Base-by-base conservation (phyloP, 2,113 vertebrate genomes). In the Zapus hudsonius region DNA sequence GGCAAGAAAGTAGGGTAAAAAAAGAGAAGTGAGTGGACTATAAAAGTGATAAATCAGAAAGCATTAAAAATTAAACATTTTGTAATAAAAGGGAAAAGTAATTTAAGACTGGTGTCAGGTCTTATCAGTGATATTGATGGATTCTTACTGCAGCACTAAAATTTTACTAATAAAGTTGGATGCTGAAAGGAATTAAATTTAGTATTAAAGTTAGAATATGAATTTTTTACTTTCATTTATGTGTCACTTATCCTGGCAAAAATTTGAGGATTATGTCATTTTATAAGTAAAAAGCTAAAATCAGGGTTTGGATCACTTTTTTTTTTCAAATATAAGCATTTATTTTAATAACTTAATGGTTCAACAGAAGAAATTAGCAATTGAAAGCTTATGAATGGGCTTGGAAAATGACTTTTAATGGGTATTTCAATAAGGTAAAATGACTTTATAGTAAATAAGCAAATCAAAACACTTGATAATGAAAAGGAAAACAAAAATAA, bases 251-350 rank as follows among this genome's bases (percentile, higher is more conserved):
- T 87, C 38, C 27, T 40, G 42, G 3, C 64, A 81, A 75, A 1
- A 36, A 69, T 15, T 16, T 70, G 40, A 90, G 33, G 22, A 7
- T 33, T 19, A n/a, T 52, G 33, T n/a, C 59, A 5, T 25, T 15
- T 82, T 91, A 3, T 81, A 83, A 82, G 59, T 52, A 52, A 52
- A 8, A 83, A 78, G n/a, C 20, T 93, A 89, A 86, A 92, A 36
- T 4, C 87, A 63, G 40, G 17, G 4, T 57, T 15, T 90, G 31
- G 64, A 33, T 74, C 38, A 7, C 17, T 85, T 93, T 90, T 86
- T 74, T 85, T 93, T 90, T 86, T 74, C 38, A 90, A 91, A 72
- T 73, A n/a, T 31, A 67, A n/a, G 31, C 64, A 67, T 61, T 52
- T 52, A 52, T 52, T 52, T 52, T 52, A 52, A 52, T 36, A 69